Conservation (phyloP, 2,888 invertebrate genomes). For the Taphrorychus bicolor region DNA sequence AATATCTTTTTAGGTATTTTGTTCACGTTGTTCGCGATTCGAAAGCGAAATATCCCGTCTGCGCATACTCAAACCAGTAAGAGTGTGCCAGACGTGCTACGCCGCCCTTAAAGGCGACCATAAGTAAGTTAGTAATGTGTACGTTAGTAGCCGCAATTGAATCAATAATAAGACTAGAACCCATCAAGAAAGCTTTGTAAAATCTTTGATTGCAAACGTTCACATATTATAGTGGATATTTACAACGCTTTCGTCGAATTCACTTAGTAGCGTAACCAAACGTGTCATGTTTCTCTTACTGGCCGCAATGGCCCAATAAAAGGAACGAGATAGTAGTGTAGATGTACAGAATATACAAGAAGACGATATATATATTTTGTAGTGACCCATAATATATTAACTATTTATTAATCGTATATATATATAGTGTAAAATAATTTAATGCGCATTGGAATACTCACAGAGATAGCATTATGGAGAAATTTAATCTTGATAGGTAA, state of each 20-base stretch:
- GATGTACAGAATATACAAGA: conserved; percentile 28
- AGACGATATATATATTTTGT: conserved; percentile 33
- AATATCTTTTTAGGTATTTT: conserved; percentile 74
- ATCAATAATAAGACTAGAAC: conserved; percentile 18
- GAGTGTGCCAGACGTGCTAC: conserved; percentile 94
- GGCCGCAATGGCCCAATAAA: conserved; percentile 2
- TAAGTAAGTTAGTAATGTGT: conserved; percentile 23
- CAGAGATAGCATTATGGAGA: conserved; percentile 7
- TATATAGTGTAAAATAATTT: conserved; percentile 33
- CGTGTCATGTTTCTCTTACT: conserved; percentile 8
- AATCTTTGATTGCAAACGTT: background rate
- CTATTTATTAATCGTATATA: conserved; percentile 15
- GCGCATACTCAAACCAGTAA: conserved; percentile 90
- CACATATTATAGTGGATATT: background rate
- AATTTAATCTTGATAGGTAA: conserved; percentile 3
- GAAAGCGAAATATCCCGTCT: conserved; percentile 95
- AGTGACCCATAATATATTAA: conserved; percentile 22
- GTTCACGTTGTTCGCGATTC: conserved; percentile 95
- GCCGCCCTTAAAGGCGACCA: conserved; percentile 61
- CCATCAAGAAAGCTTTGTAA: conserved; percentile 2
- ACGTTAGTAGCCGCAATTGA: conserved; percentile 10
- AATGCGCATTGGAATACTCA: conserved; percentile 19
- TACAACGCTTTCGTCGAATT: background rate
- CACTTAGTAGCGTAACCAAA: background rate
- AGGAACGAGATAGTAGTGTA: conserved; percentile 20